Base-by-base conservation (phyloP, 1,140 invertebrate species). In the Zaprionus kolodkinae region DNA sequence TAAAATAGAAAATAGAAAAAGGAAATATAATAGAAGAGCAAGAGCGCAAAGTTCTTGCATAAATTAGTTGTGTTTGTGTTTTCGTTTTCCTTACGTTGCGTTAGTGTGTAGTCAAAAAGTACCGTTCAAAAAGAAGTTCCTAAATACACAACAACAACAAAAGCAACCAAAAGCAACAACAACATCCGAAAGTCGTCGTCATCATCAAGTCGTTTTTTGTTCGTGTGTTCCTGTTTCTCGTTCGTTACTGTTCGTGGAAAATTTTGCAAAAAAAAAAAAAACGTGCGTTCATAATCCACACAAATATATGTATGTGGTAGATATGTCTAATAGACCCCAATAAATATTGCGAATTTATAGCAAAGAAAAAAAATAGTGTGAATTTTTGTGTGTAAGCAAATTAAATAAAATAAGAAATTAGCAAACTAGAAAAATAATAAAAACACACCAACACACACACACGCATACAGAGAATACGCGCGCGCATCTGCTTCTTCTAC, bases 381-480 rank as follows among this genome's bases (percentile, higher is more conserved):
- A 71, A 67, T 48, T 72, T 60, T 48, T 40, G 38, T 40, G 38
- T 59, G 45, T 72, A 79, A 33, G 30, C 38, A 74, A 86, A 80
- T 73, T 62, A 59, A 77, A 79, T 63, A 81, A 82, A 43, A 45
- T 45, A 78, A 9, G 50, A 56, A 84, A 86, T 75, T 86, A 62
- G n/a, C 17, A 78, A 86, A 80, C 67, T 45, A 45, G 40, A 45
- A 17, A 82, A 69, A 38, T 52, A 78, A 67, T 59, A 67, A 57
- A 61, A 50, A 43, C n/a, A 61, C 13, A n/a, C n/a, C n/a, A n/a
- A n/a, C n/a, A 38, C 55, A 68, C 54, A 71, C 36, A 67, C 21
- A 56, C 27, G 36, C 21, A 78, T 9, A 76, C 50, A 61, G 36
- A 63, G 88, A 89, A 79, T 89, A 88, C 85, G 84, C 85, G 85